phyloP scores from a whole-genome alignment of 2,113 vertebrate species.

The Gorsachius goisagi region DNA sequence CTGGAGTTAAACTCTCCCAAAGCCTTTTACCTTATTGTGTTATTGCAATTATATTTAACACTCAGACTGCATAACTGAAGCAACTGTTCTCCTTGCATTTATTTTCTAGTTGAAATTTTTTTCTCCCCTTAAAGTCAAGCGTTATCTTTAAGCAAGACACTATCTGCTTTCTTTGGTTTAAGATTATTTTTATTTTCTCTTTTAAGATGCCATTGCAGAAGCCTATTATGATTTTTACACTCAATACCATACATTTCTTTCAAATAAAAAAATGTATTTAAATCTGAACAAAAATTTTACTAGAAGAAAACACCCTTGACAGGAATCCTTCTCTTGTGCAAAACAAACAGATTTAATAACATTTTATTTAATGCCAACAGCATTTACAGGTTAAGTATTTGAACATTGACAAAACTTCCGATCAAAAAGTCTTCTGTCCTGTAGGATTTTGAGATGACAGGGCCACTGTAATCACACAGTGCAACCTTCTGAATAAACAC shows the following conservation, averaged over 20 bases:
- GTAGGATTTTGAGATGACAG: not conserved
- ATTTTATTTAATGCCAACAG: slow-evolving; percentile 46
- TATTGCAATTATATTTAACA: not conserved
- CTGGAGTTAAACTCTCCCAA: not conserved
- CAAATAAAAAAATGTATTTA: not conserved
- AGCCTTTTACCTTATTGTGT: not conserved
- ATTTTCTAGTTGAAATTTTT: not conserved
- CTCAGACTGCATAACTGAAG: not conserved
- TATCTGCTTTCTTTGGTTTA: slow-evolving; percentile 51
- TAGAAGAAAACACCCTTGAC: not conserved
- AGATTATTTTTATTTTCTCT: slow-evolving; percentile 47
- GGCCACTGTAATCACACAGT: not conserved
- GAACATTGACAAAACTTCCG: slow-evolving; percentile 2
- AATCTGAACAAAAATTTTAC: slow-evolving; percentile 5
- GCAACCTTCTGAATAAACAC: not conserved
- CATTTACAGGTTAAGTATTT: slow-evolving; percentile 35
- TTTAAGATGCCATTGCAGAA: slow-evolving; percentile 31
- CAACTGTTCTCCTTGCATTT: not conserved
- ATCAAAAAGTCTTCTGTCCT: not conserved
- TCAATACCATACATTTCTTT: not conserved
- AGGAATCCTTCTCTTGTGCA: not conserved
- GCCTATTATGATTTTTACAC: slow-evolving; percentile 16
- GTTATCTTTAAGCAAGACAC: slow-evolving; percentile 48
- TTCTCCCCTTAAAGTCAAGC: not conserved
- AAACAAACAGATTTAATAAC: not conserved